Base-by-base conservation (phyloP, 1,140 invertebrate genomes). In the Lycorma delicatula region DNA sequence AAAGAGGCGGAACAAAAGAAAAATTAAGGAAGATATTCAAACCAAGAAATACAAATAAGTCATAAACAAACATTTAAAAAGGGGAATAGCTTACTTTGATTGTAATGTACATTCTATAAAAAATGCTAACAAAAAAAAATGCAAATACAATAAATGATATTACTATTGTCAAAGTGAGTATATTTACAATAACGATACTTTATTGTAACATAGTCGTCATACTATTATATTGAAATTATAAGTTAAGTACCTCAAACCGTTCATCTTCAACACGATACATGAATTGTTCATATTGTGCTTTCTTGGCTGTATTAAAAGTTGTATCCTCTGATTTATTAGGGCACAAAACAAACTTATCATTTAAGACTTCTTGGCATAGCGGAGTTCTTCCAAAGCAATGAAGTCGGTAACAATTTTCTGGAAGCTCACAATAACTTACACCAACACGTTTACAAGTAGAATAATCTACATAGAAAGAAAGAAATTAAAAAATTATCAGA, bases 281-380 rank as follows among this genome's bases (percentile, higher is more conserved):
- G 66, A 90, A 93, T 72, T 98, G 96, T 72, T 98, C 96, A 67
- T 91, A 98, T 68, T 94, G 91, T 0, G 93, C 98, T 79, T 98
- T 98, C 18, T 93, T 80, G 0, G 93, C 96, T 38, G 91, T 95
- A 2, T 97, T 93, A 76, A 97, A 98, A 0, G 94, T 95, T 6
- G 93, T 96, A 68, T 98, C 96, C 72, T 99, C 96, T 5, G 93
- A 97, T 94, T 95, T 99, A 0, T 94, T 94, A 0, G 96, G 96
- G 70, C 98, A 97, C 1, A 94, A 98, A 0, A 98, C 95, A 93
- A 93, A 98, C 6, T 91, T 94, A 69, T 98, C 94, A 71, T 99
- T 99, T 1, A 99, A 75, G 22, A 97, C 93, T 76, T 97, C 92
- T 57, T 84, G 83, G 72, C 94, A 97, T 0, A 97, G 75, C 25